phyloP scores from a whole-genome alignment of 2,797 vertebrate species.

The Cossypha heuglini region DNA sequence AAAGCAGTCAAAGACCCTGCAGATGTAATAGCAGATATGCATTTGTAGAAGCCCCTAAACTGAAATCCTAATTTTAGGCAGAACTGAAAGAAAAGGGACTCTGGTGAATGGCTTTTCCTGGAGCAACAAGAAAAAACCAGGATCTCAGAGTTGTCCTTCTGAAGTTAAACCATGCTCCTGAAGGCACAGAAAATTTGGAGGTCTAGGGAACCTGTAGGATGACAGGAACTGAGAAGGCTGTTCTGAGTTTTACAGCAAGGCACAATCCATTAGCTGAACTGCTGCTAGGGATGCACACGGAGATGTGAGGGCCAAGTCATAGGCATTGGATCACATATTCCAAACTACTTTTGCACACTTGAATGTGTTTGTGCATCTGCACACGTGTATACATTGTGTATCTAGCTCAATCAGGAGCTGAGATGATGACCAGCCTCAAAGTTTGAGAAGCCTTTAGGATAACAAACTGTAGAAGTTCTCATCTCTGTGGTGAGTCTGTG shows the following conservation, averaged over 20 bases:
- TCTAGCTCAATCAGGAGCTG: neutral
- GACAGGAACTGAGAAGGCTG: neutral
- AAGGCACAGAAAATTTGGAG: neutral
- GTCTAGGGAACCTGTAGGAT: neutral
- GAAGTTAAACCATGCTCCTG: neutral
- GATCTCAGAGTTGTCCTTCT: neutral
- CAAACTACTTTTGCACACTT: neutral
- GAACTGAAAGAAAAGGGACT: neutral
- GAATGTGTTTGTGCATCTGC: neutral
- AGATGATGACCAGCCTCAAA: neutral
- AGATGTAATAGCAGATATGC: neutral
- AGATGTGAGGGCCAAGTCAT: neutral
- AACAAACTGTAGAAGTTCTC: neutral
- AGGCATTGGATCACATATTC: neutral
- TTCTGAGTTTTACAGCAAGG: neutral
- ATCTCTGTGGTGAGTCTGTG: neutral
- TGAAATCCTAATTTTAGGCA: neutral
- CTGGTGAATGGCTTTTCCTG: neutral
- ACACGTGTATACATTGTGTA: fast-evolving
- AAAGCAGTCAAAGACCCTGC: neutral
- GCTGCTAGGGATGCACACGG: neutral
- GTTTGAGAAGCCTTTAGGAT: neutral
- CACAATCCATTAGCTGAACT: neutral
- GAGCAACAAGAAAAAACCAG: neutral
- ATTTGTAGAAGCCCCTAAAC: neutral